Evolutionary conservation across 2,113 vertebrate genomes (phyloP).

Genomic region (Caranx melampygus): DNA sequence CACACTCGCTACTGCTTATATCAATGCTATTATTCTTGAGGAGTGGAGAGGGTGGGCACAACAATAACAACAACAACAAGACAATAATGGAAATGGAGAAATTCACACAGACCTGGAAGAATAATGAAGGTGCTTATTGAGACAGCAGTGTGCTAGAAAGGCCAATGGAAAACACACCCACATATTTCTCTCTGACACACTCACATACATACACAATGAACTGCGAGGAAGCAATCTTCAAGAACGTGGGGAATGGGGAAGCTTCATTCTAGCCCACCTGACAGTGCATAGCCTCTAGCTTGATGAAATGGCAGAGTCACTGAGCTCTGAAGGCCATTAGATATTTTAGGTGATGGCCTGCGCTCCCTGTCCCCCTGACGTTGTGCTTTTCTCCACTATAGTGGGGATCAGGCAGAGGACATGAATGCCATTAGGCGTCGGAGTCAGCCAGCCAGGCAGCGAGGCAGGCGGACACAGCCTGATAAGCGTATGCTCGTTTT

Average conservation of each 20-base stretch:
- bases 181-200: slow-evolving; percentile 14
- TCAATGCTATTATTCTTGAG: slow-evolving; percentile 60
- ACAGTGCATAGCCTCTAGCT: slow-evolving; percentile 49
- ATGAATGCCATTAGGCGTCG: slow-evolving; percentile 66
- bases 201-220: slow-evolving; percentile 3
- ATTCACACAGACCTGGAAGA: slow-evolving; percentile 49
- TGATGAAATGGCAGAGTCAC: slow-evolving; percentile 66
- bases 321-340: slow-evolving; percentile 72
- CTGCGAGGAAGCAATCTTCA: slow-evolving; percentile 62
- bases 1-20: slow-evolving; percentile 18
- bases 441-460: slow-evolving; percentile 50
- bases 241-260: slow-evolving; percentile 44
- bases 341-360: slow-evolving; percentile 76
- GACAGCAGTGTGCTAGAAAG: slow-evolving; percentile 37
- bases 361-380: slow-evolving; percentile 50
- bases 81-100: slow-evolving; percentile 64
- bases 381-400: slow-evolving; percentile 45
- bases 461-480: slow-evolving; percentile 43
- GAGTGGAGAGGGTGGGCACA: slow-evolving; percentile 48
- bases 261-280: slow-evolving; percentile 62
- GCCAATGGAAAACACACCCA: slow-evolving; percentile 41
- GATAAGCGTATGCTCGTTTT: slow-evolving; percentile 67
- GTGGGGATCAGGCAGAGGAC: slow-evolving; percentile 74
- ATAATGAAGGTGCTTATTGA: slow-evolving; percentile 66
- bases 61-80: slow-evolving; percentile 59